Percentiles rank a stretch among this genome's conserved stretches.
These are phyloP conservation scores for Gymnocephalus cernua DNA, from an alignment of 2,113 vertebrate species.

Conservation along the genomic window DNA sequence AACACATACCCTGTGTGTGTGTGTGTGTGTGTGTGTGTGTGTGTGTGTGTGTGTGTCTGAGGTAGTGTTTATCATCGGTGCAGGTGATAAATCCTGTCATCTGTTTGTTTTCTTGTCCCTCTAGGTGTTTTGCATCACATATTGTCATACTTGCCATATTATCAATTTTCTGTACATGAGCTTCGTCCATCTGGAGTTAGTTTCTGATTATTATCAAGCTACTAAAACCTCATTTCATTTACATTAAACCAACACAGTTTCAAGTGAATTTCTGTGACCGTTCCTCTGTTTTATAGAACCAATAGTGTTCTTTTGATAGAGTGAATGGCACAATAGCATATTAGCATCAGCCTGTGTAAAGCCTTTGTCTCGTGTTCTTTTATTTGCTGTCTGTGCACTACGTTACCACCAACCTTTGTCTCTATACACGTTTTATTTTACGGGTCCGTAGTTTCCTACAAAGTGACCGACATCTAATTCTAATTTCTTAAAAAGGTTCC, in stretches of 20 bases:
- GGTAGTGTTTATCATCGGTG: conserved; percentile 24
- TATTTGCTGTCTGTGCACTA: not conserved
- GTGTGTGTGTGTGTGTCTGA: not conserved
- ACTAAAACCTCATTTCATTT: not conserved
- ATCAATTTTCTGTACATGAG: conserved; percentile 22
- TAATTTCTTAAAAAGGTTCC: not conserved
- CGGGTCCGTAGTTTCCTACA: not conserved
- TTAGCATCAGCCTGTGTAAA: not conserved
- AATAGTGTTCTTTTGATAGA: too few species aligned
- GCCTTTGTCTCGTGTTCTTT: not conserved
- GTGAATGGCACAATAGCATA: not conserved
- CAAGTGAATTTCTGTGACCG: not conserved
- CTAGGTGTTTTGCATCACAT: conserved; percentile 8
- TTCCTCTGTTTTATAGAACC: not conserved
- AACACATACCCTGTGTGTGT: conserved; percentile 19
- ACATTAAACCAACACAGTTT: not conserved
- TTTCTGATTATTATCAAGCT: not conserved
- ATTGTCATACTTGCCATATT: not conserved
- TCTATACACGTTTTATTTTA: not conserved
- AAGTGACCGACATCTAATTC: not conserved
- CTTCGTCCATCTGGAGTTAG: not conserved
- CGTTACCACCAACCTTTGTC: not conserved
- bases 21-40: conserved; percentile 1
- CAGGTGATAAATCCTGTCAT: conserved; percentile 37
- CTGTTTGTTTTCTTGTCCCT: conserved; percentile 8